Percentiles rank a stretch among this genome's conserved stretches.
phyloP scores from a whole-genome alignment of 2,113 vertebrate species.

The Kobus ellipsiprymnus region DNA sequence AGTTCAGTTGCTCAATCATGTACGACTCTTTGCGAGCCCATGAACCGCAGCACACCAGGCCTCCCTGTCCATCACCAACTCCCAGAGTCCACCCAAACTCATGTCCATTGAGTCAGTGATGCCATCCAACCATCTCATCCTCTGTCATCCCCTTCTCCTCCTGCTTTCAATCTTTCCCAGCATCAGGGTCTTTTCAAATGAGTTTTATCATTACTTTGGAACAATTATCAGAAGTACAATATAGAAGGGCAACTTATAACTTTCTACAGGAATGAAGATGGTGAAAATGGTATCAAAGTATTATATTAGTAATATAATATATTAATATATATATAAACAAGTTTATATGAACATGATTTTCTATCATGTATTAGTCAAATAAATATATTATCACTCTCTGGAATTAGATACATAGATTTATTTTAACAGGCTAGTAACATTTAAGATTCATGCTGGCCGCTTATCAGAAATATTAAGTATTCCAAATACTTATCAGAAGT shows the following conservation, averaged over 20 bases:
- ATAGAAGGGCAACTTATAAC: not conserved
- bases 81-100: not conserved
- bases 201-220: not conserved
- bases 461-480: not conserved
- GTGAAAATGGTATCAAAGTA: not conserved
- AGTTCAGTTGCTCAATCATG: not conserved
- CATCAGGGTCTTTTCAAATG: not conserved
- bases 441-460: not conserved
- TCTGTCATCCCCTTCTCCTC: not conserved
- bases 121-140: not conserved
- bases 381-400: not conserved
- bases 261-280: not conserved
- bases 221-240: not conserved
- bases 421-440: not conserved
- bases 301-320: not conserved
- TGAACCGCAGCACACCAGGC: accelerated
- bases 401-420: not conserved
- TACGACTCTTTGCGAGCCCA: not conserved
- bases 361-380: not conserved
- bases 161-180: not conserved
- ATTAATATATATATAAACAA: too few species aligned
- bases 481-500: too few species aligned
- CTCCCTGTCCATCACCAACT: not conserved
- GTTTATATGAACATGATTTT: not conserved
- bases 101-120: not conserved